Percentiles rank a stretch among this genome's conserved stretches.
Evolutionary conservation across 1,140 invertebrate species (phyloP).

Genomic region (Anastrepha ludens): DNA sequence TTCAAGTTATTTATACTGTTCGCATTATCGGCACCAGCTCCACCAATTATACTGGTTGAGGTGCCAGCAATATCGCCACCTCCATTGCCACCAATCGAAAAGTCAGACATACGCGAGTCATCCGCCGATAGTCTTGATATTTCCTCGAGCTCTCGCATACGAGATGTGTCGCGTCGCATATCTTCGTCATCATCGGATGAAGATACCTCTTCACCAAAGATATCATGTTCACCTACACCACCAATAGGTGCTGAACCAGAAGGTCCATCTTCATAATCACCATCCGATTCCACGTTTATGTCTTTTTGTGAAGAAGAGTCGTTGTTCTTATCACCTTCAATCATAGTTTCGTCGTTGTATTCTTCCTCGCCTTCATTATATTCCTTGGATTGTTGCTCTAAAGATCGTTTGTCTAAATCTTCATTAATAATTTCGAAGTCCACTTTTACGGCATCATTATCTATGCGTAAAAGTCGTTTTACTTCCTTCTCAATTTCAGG

Average conservation of each 20-base stretch:
- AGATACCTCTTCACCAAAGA: constrained; percentile 91
- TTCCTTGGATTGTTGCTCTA: constrained; percentile 73
- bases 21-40: constrained; percentile 57
- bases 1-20: constrained; percentile 60
- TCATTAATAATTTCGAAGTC: constrained; percentile 95
- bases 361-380: constrained; percentile 77
- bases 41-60: constrained; percentile 52
- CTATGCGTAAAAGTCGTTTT: constrained; percentile 91
- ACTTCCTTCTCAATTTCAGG: constrained; percentile 99
- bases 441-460: constrained; percentile 92
- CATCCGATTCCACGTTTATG: constrained; percentile 73
- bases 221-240: constrained; percentile 83
- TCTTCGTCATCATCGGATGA: constrained; percentile 87
- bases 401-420: constrained; percentile 78
- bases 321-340: constrained; percentile 63
- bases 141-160: constrained; percentile 87
- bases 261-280: constrained; percentile 68
- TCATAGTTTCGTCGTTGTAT: constrained; percentile 67
- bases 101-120: constrained; percentile 86
- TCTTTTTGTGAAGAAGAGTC: constrained; percentile 63
- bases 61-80: constrained; percentile 53
- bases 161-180: constrained; percentile 70
- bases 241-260: constrained; percentile 64
- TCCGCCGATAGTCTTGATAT: constrained; percentile 84
- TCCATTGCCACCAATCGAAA: constrained; percentile 62